Conservation (phyloP, 37 sponge, comb jelly and placozoan species). For the Geodia barretti region DNA sequence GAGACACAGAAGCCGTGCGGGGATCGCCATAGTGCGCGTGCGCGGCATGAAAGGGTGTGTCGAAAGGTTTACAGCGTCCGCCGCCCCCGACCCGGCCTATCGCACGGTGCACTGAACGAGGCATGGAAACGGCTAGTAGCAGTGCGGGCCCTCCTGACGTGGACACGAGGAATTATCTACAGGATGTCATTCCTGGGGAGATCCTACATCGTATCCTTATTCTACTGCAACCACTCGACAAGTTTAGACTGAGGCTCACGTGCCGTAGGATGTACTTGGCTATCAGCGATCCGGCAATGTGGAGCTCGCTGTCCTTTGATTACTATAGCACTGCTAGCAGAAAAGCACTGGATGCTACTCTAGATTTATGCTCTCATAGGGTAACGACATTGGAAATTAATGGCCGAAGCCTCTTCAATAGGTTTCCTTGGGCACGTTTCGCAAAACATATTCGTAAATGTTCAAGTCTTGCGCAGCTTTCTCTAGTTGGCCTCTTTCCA, state of each 20-base stretch:
- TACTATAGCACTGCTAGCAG: not conserved
- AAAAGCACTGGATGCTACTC: not conserved
- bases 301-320: not conserved
- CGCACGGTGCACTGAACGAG: no score
- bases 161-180: not conserved
- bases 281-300: not conserved
- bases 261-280: not conserved
- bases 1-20: no score
- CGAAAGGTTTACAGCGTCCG: no score
- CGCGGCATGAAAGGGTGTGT: no score
- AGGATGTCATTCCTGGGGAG: not conserved
- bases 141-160: no score
- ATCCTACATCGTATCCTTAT: not conserved
- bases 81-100: no score
- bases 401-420: not conserved
- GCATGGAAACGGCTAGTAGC: no score
- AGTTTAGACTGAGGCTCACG: not conserved
- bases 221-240: not conserved
- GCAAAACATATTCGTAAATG: not conserved
- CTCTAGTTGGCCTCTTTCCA: not conserved
- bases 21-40: no score
- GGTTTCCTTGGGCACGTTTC: not conserved
- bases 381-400: not conserved
- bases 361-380: not conserved
- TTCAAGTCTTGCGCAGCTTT: not conserved